A percentile compares a stretch with the other conserved stretches of the same genome.
Evolutionary conservation across 2,888 invertebrate genomes (phyloP).

Genomic region (Euspilapteryx auroguttella): DNA sequence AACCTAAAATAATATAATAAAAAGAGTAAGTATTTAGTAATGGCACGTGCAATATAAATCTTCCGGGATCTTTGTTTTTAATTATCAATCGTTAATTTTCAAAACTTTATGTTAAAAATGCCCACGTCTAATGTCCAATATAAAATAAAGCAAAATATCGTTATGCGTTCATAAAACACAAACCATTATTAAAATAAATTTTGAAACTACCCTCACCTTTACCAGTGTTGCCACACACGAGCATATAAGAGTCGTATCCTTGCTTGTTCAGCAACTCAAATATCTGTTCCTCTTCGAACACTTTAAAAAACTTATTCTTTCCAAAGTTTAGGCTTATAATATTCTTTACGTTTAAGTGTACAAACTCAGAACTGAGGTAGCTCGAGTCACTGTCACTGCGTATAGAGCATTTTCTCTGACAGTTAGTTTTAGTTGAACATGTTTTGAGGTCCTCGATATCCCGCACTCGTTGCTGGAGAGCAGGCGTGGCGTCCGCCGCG

Average conservation of each 20-base stretch:
- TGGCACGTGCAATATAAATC: too few relatives aligned
- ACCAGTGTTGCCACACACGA: conserved; percentile 72
- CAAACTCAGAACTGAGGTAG: conserved; percentile 14
- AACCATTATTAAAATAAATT: too few relatives aligned
- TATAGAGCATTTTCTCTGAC: conserved; percentile 24
- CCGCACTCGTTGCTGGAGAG: conserved; percentile 38
- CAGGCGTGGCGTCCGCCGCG: conserved; percentile 61
- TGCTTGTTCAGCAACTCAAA: conserved; percentile 41
- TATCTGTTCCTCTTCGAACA: conserved; percentile 36
- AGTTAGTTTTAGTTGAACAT: conserved; percentile 18
- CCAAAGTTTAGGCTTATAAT: conserved; percentile 49
- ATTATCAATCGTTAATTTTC: too few relatives aligned
- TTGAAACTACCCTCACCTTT: too few relatives aligned
- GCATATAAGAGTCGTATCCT: conserved; percentile 47
- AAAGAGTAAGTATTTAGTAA: too few relatives aligned
- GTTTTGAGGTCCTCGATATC: conserved; percentile 44
- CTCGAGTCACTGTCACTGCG: conserved; percentile 26
- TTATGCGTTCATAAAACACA: too few relatives aligned
- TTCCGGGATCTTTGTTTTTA: too few relatives aligned
- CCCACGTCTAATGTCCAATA: too few relatives aligned
- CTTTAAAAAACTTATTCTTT: conserved; percentile 44
- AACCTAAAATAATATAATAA: too few relatives aligned
- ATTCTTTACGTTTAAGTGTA: too few relatives aligned
- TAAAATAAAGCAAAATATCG: too few relatives aligned
- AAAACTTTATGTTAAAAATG: too few relatives aligned